phyloP scores from a whole-genome alignment of 1,140 invertebrate species.

The Cyclargus thomasi region DNA sequence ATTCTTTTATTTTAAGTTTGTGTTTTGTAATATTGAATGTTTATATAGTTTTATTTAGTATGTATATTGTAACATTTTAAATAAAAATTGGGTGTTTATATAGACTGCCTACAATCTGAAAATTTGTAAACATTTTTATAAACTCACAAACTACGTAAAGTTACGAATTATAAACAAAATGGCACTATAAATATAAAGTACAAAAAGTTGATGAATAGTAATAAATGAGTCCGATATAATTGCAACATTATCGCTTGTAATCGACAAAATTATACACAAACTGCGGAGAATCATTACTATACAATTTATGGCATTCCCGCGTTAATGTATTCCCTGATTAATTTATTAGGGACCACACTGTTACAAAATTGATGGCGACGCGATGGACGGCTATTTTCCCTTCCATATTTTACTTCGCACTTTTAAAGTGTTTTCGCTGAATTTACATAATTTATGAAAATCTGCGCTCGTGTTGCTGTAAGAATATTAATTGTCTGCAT shows the following conservation, averaged over 20 bases:
- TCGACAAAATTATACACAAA: constrained; percentile 27
- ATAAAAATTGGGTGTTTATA: too few species aligned
- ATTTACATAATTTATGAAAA: constrained; percentile 23
- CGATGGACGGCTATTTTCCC: constrained; percentile 26
- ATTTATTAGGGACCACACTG: constrained; percentile 53
- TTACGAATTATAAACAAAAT: too few species aligned
- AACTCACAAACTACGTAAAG: too few species aligned
- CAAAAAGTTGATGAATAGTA: constrained; percentile 18
- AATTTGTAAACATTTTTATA: too few species aligned
- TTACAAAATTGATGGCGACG: constrained; percentile 38
- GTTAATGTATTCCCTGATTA: constrained; percentile 48
- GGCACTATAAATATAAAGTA: constrained; percentile 29
- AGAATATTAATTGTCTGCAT: constrained; percentile 22
- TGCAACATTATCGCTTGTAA: neutral
- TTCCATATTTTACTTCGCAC: constrained; percentile 21
- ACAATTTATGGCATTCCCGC: constrained; percentile 45
- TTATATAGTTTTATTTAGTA: too few species aligned
- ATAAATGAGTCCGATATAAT: neutral
- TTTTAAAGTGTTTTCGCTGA: constrained; percentile 20
- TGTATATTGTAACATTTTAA: too few species aligned
- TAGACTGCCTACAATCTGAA: too few species aligned
- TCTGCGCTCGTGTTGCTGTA: constrained; percentile 13
- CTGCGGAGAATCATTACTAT: constrained; percentile 47
- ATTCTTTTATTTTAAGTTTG: too few species aligned
- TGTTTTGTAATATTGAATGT: too few species aligned